A percentile compares a stretch with the other conserved stretches of the same genome.
Evolutionary conservation across 2,113 vertebrate genomes (phyloP).

Genomic region (Pterocles burchelli): DNA sequence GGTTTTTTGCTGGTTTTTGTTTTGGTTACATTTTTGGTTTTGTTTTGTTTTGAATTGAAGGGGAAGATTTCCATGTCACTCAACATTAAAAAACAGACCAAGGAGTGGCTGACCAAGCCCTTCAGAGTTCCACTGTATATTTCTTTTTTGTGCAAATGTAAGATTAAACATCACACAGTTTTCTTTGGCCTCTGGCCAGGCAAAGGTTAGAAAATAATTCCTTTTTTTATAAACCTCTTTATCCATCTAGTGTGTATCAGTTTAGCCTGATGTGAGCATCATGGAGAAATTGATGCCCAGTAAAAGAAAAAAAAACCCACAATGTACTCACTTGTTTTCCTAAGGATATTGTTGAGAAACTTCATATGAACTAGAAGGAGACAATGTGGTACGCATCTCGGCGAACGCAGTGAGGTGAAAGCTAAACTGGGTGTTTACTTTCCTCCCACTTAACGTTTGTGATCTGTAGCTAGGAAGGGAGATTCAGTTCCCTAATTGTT

Average conservation of each 20-base stretch:
- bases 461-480: background rate
- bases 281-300: background rate
- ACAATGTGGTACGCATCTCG: background rate
- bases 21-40: no score
- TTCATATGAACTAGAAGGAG: background rate
- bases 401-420: background rate
- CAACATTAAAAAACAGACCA: background rate
- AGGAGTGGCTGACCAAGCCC: background rate
- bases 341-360: background rate
- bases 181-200: background rate
- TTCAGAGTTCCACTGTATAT: background rate
- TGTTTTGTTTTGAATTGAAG: background rate
- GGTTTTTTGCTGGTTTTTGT: no score
- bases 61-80: background rate
- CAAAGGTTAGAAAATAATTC: background rate
- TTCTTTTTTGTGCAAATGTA: background rate
- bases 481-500: background rate
- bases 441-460: background rate
- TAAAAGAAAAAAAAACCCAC: background rate
- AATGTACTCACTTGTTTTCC: background rate
- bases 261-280: background rate
- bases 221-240: background rate
- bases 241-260: background rate
- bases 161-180: background rate
- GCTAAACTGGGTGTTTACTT: conserved; percentile 6